Conservation (phyloP, 2,113 vertebrate species). For the Mormyrus iriodes region DNA sequence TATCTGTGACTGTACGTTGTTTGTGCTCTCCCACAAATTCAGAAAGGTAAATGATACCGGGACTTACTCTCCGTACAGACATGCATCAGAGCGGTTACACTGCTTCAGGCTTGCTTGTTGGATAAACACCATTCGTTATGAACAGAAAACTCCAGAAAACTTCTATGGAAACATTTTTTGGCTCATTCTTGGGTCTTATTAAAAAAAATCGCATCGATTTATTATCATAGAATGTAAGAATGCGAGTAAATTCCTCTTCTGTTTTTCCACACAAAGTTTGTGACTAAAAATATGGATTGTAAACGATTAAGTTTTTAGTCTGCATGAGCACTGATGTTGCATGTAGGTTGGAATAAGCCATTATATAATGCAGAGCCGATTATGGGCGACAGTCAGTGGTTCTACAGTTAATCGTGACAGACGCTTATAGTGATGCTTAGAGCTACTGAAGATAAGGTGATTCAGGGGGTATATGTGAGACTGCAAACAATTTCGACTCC, state of each 20-base stretch:
- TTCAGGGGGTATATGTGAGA: background rate
- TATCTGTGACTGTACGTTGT: background rate
- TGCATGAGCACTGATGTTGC: background rate
- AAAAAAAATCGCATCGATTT: background rate
- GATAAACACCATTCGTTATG: background rate
- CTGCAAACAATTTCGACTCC: background rate
- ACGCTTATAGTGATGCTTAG: background rate
- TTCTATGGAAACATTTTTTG: background rate
- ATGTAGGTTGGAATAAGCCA: background rate
- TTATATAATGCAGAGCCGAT: background rate
- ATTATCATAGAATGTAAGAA: background rate
- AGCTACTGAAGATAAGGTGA: background rate
- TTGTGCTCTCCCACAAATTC: background rate
- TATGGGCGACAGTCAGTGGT: background rate
- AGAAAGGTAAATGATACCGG: background rate
- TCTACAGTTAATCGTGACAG: background rate
- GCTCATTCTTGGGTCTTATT: background rate
- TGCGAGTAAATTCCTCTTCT: background rate
- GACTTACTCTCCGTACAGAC: background rate
- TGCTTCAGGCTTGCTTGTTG: background rate
- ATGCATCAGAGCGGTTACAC: too few relatives aligned
- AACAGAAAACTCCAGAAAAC: background rate
- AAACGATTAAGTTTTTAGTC: background rate
- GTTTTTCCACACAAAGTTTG: background rate
- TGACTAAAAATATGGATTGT: background rate